These are phyloP conservation scores for Pterocles burchelli DNA, from an alignment of 2,113 vertebrate species.

Conservation along the genomic window DNA sequence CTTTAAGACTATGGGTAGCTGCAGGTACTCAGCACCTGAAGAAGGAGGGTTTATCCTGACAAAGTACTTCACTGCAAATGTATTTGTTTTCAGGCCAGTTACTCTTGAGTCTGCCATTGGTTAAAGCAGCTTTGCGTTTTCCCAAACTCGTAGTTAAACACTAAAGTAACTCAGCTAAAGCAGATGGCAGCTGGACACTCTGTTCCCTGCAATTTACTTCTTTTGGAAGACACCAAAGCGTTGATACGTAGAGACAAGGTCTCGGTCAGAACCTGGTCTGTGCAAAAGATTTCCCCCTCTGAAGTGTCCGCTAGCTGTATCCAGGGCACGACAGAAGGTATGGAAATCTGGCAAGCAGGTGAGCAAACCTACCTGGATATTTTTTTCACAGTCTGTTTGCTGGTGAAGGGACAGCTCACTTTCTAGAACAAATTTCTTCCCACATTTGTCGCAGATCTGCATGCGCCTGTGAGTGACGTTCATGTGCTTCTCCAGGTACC, in stretches of 20 bases:
- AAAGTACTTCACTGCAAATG: not conserved
- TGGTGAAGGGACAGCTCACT: conserved; percentile 98
- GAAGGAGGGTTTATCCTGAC: not conserved
- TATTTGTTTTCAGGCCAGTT: not conserved
- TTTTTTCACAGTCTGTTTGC: conserved; percentile 99
- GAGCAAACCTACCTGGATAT: conserved; percentile 92
- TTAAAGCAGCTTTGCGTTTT: not conserved
- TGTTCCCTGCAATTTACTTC: not conserved
- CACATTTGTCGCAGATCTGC: conserved; percentile 99
- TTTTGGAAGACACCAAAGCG: not conserved
- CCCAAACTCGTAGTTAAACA: not conserved
- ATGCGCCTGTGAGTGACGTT: conserved; percentile 97
- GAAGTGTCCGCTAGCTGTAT: conserved; percentile 12
- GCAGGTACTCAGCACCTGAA: conserved; percentile 1
- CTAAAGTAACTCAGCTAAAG: not conserved
- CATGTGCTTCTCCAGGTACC: conserved; percentile 99
- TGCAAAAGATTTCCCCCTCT: conserved; percentile 39
- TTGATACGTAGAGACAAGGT: not conserved
- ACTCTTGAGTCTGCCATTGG: not conserved
- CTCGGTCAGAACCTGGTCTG: not conserved
- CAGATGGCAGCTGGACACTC: not conserved
- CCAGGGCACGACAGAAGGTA: conserved; percentile 48
- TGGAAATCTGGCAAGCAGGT: conserved; percentile 55
- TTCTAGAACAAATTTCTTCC: conserved; percentile 98
- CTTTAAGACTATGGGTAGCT: not conserved